These are phyloP conservation scores for Tenthredo amoena DNA, from an alignment of 2,888 invertebrate species.

Conservation along the genomic window DNA sequence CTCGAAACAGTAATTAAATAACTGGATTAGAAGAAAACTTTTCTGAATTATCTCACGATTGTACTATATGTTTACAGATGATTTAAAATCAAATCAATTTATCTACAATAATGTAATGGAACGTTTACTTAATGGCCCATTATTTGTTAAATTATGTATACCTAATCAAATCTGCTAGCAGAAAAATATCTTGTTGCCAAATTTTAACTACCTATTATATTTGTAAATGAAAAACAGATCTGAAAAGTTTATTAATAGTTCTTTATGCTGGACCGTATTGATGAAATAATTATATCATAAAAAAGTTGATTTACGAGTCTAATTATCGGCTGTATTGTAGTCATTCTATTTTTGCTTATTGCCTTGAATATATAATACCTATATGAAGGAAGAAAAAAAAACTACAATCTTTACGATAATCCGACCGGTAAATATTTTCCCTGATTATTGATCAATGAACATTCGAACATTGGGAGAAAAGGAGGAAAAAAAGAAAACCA, in stretches of 20 bases:
- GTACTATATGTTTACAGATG: not conserved
- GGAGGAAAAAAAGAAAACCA: not conserved
- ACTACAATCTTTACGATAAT: not conserved
- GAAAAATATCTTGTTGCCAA: conserved; percentile 59
- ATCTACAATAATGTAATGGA: conserved; percentile 40
- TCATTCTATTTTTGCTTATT: conserved; percentile 22
- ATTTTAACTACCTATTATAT: conserved; percentile 58
- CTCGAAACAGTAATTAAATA: not conserved
- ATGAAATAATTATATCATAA: conserved; percentile 53
- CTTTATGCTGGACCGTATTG: conserved; percentile 39
- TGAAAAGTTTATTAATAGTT: conserved; percentile 17
- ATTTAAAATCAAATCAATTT: not conserved
- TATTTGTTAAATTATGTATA: conserved; percentile 57
- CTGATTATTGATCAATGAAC: not conserved
- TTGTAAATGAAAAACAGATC: conserved; percentile 18
- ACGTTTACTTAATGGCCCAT: conserved; percentile 24
- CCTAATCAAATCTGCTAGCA: conserved; percentile 57
- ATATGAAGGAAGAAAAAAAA: not conserved
- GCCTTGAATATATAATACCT: not conserved
- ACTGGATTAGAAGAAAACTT: not conserved
- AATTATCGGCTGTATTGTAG: not conserved
- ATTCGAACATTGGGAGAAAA: not conserved
- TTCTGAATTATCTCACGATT: not conserved
- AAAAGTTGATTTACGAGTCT: not conserved
- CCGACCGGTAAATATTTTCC: not conserved